Percentiles rank a stretch among this genome's conserved stretches.
Conservation (phyloP, 2,797 vertebrate species). For the Coracias cyanogaster region DNA sequence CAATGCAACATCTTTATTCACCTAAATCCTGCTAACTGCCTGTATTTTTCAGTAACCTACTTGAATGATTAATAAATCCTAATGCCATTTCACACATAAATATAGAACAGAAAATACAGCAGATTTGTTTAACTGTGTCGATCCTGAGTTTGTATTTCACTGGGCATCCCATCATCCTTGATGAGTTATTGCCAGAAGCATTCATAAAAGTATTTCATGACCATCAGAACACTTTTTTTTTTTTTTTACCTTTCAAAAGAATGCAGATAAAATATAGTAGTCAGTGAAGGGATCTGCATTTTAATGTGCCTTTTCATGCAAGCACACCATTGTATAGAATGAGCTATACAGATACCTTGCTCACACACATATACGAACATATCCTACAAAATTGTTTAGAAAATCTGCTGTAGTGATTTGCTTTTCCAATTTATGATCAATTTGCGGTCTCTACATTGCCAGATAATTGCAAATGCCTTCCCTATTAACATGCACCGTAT, state of each 20-base stretch:
- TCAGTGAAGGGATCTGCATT: constrained; percentile 24
- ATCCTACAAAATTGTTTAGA: constrained; percentile 37
- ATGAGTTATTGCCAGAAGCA: constrained; percentile 36
- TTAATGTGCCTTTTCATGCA: constrained; percentile 50
- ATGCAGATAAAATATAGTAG: constrained; percentile 31
- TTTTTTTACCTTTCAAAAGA: constrained; percentile 46
- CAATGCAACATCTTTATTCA: neutral
- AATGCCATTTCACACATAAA: constrained; percentile 4
- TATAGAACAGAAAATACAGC: constrained; percentile 34
- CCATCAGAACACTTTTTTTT: neutral
- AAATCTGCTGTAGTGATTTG: neutral
- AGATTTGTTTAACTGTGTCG: constrained; percentile 6
- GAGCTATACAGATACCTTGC: constrained; percentile 5
- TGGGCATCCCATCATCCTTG: neutral
- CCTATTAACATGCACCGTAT: neutral
- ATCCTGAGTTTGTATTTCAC: constrained; percentile 21
- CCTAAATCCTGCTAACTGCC: neutral
- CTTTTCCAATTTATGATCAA: constrained; percentile 13
- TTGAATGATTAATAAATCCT: constrained; percentile 3
- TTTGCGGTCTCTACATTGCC: constrained; percentile 21
- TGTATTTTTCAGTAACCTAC: neutral
- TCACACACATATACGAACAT: neutral
- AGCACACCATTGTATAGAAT: neutral
- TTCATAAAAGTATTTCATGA: constrained; percentile 31
- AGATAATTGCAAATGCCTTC: constrained; percentile 41